Conservation (phyloP, 1,140 invertebrate genomes). For the Epicauta chinensis region DNA sequence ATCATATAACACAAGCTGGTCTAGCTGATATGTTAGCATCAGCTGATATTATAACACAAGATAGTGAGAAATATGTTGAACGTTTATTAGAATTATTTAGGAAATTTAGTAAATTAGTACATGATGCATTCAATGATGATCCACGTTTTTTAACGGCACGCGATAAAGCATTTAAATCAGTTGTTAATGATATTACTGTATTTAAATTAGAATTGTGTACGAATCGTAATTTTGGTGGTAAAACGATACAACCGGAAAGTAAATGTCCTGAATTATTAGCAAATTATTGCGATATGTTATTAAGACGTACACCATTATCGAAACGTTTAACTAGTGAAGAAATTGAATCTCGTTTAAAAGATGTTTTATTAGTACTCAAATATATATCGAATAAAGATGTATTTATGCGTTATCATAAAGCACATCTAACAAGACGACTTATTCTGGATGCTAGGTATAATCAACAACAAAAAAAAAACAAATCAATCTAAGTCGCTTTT, state of each 20-base stretch:
- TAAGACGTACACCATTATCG: slow-evolving; percentile 93
- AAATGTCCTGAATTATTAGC: slow-evolving; percentile 98
- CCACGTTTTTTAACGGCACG: slow-evolving; percentile 94
- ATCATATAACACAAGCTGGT: slow-evolving; percentile 89
- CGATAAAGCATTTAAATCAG: slow-evolving; percentile 96
- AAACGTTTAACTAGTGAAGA: slow-evolving; percentile 96
- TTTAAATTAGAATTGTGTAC: slow-evolving; percentile 71
- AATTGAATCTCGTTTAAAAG: slow-evolving; percentile 87
- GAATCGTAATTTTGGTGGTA: slow-evolving; percentile 49
- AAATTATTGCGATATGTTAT: slow-evolving; percentile 99
- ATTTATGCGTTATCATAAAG: slow-evolving; percentile 99
- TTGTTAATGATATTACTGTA: slow-evolving; percentile 97
- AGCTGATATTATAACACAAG: slow-evolving; percentile 93
- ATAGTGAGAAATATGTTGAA: slow-evolving; percentile 99
- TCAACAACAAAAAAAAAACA: no score
- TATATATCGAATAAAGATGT: slow-evolving; percentile 99
- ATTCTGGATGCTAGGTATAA: slow-evolving; percentile 79
- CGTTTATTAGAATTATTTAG: slow-evolving; percentile 88
- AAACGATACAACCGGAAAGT: slow-evolving; percentile 75
- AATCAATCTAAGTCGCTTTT: no score
- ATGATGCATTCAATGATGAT: slow-evolving; percentile 94
- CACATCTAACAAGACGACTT: slow-evolving; percentile 89
- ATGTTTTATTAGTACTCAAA: slow-evolving; percentile 94
- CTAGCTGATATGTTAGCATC: slow-evolving; percentile 95
- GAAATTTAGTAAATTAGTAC: slow-evolving; percentile 86